Conservation (phyloP, 2,113 vertebrate genomes). For the Ammodytes marinus region DNA sequence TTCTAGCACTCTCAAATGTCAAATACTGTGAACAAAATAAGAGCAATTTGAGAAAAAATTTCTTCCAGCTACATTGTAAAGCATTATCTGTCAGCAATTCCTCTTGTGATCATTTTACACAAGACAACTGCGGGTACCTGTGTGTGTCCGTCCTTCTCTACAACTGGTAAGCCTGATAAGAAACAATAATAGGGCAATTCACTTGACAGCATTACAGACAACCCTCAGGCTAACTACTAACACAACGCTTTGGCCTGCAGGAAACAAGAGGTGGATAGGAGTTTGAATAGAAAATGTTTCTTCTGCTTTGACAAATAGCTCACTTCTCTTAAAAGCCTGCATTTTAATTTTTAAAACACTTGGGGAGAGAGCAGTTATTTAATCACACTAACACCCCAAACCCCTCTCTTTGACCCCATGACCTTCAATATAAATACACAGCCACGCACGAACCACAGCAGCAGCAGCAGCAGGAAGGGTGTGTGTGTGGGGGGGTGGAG, state of each 20-base stretch:
- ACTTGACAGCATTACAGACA: constrained; percentile 67
- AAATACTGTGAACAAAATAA: constrained; percentile 9
- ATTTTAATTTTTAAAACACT: constrained; percentile 35
- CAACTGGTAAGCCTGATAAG: constrained; percentile 49
- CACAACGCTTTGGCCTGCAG: constrained; percentile 44
- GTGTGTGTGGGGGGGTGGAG: not conserved
- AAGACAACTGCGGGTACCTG: constrained; percentile 40
- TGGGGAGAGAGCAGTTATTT: constrained; percentile 30
- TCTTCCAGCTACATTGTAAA: constrained; percentile 15
- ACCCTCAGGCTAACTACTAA: constrained; percentile 68
- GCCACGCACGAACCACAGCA: constrained; percentile 37
- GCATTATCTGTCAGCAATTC: constrained; percentile 16
- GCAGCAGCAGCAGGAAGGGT: not conserved
- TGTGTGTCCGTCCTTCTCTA: constrained; percentile 14
- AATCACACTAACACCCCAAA: constrained; percentile 32
- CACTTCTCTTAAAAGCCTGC: constrained; percentile 5
- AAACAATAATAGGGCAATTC: constrained; percentile 70
- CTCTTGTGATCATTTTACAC: constrained; percentile 68
- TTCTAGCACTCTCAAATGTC: constrained; percentile 20
- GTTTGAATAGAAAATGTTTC: constrained; percentile 57
- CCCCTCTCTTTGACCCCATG: constrained; percentile 50
- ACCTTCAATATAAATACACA: constrained; percentile 71
- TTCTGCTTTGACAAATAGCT: constrained; percentile 1
- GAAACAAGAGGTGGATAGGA: constrained; percentile 35
- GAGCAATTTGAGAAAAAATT: not conserved